A percentile compares a stretch with the other conserved stretches of the same genome.
Evolutionary conservation across 2,888 invertebrate genomes (phyloP).

Genomic region (Stegana nigrithorax): DNA sequence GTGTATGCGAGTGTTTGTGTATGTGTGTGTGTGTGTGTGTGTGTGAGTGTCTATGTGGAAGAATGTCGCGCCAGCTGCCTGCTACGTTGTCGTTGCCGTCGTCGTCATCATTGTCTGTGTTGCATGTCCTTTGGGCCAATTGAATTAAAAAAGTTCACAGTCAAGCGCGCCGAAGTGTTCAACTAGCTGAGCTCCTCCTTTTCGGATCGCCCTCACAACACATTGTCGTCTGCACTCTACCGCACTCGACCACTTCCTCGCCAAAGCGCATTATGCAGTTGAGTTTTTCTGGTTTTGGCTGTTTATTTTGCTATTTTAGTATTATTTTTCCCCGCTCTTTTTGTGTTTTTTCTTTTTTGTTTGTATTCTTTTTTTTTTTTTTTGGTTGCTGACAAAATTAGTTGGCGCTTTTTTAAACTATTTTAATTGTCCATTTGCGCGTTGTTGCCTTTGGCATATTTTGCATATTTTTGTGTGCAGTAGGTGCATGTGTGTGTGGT

Average conservation of each 20-base stretch:
- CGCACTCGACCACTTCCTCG: neutral
- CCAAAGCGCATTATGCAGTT: slow-evolving; percentile 13
- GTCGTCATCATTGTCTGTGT: slow-evolving; percentile 26
- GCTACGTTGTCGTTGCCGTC: no score
- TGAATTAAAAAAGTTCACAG: slow-evolving; percentile 40
- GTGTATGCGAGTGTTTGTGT: no score
- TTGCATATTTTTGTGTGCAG: neutral
- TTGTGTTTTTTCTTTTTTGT: neutral
- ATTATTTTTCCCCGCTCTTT: neutral
- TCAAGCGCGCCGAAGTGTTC: neutral
- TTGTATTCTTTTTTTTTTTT: neutral
- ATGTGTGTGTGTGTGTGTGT: no score
- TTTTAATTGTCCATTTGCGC: slow-evolving; percentile 19
- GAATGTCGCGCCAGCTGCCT: no score
- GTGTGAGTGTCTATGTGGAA: no score
- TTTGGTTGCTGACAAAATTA: slow-evolving; percentile 5
- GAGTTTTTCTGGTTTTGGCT: no score
- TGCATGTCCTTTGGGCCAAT: slow-evolving; percentile 42
- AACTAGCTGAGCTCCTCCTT: neutral
- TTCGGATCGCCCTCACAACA: neutral
- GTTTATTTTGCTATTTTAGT: no score
- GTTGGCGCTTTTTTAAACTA: slow-evolving; percentile 12
- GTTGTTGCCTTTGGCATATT: neutral
- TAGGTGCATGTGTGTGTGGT: neutral
- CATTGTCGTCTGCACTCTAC: neutral